These are phyloP conservation scores for Drosophila parthenogenetica DNA, from an alignment of 2,888 invertebrate genomes.

Conservation along the genomic window DNA sequence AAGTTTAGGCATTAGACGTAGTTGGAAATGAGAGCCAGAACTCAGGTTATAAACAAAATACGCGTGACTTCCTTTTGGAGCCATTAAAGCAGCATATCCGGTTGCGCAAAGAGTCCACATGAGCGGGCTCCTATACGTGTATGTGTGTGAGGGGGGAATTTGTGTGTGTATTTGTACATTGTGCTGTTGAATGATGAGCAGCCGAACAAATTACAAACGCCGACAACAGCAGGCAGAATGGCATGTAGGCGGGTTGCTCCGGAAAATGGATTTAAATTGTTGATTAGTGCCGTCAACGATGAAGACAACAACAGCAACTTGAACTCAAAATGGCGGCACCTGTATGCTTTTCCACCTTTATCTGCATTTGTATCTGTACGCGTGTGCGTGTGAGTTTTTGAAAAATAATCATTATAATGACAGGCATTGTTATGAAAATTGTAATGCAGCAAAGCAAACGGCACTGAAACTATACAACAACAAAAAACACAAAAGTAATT, in stretches of 20 bases:
- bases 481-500: constrained; percentile 58
- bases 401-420: constrained; percentile 81
- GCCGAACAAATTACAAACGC: constrained; percentile 50
- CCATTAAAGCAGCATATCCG: constrained; percentile 81
- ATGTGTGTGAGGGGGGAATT: constrained; percentile 11
- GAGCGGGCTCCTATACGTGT: constrained; percentile 9
- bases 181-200: constrained; percentile 41
- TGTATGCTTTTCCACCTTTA: constrained; percentile 13
- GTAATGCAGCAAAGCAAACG: constrained; percentile 44
- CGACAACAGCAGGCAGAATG: constrained; percentile 28
- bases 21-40: constrained; percentile 36
- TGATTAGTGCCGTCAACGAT: constrained; percentile 72
- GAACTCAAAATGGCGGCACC: constrained; percentile 41
- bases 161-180: constrained; percentile 23
- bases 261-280: constrained; percentile 81
- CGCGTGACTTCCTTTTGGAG: constrained; percentile 80
- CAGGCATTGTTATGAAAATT: constrained; percentile 74
- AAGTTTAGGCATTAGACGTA: constrained; percentile 66
- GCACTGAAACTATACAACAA: constrained; percentile 51
- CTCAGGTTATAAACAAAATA: constrained; percentile 77
- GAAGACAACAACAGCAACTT: constrained; percentile 42
- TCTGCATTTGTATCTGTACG: constrained; percentile 18
- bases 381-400: constrained; percentile 57
- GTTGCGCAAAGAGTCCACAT: constrained; percentile 55
- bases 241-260: constrained; percentile 26